These are phyloP conservation scores for Lamellibrachia satsuma DNA, from an alignment of 2,888 invertebrate genomes.

Conservation along the genomic window DNA sequence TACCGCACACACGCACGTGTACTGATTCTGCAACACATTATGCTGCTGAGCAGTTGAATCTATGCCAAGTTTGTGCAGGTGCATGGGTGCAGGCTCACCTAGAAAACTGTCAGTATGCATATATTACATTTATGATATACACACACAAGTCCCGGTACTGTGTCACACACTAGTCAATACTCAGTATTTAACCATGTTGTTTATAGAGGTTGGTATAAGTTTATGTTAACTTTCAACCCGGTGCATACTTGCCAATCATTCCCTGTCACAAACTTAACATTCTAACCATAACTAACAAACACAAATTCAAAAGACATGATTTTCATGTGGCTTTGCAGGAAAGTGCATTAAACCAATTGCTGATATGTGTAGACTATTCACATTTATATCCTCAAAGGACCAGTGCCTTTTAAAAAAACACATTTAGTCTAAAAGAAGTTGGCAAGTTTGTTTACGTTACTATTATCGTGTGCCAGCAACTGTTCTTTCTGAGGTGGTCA, in stretches of 20 bases:
- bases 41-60: neutral
- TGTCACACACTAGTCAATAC: neutral
- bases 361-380: neutral
- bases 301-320: neutral
- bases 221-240: neutral
- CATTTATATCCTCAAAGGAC: neutral
- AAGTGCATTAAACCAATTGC: neutral
- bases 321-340: neutral
- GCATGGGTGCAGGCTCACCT: constrained; percentile 5
- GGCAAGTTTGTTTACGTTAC: neutral
- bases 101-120: neutral
- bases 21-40: neutral
- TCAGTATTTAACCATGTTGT: constrained; percentile 3
- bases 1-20: neutral
- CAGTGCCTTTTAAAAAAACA: neutral
- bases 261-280: neutral
- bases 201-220: neutral
- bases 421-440: neutral
- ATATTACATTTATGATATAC: neutral
- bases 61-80: neutral
- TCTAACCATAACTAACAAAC: neutral
- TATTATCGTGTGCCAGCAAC: neutral
- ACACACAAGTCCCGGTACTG: neutral
- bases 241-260: neutral
- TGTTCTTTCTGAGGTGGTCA: neutral